Percentiles rank a stretch among this genome's conserved stretches.
Evolutionary conservation across 2,888 invertebrate species (phyloP).

Genomic region (Chromoteleia sp.): DNA sequence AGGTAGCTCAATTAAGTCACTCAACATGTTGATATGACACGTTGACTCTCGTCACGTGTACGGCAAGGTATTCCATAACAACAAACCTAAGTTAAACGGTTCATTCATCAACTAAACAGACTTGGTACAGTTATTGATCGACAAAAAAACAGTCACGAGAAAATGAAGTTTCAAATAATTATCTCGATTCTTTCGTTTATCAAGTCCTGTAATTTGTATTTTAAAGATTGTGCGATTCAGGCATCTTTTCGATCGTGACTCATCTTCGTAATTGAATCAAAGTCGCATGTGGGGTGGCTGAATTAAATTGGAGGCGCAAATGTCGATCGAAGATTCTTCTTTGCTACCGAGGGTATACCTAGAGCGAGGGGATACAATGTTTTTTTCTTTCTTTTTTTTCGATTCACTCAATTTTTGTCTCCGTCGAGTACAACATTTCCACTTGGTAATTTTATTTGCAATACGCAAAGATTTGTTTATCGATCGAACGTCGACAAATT

Average conservation of each 20-base stretch:
- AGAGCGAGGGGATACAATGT: slow-evolving; percentile 57
- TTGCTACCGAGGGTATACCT: slow-evolving; percentile 74
- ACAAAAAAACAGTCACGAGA: not conserved
- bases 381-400: slow-evolving; percentile 48
- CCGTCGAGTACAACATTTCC: slow-evolving; percentile 39
- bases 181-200: slow-evolving; percentile 26
- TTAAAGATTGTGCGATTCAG: slow-evolving; percentile 59
- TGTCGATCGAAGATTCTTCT: slow-evolving; percentile 82
- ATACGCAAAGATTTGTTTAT: slow-evolving; percentile 50
- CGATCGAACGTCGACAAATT: slow-evolving; percentile 3
- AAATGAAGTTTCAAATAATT: slow-evolving; percentile 16
- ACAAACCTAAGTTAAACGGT: slow-evolving; percentile 28
- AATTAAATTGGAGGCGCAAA: slow-evolving; percentile 83
- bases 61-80: slow-evolving; percentile 8
- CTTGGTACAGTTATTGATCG: not conserved
- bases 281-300: slow-evolving; percentile 80
- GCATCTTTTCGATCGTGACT: slow-evolving; percentile 78
- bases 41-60: slow-evolving; percentile 57
- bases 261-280: slow-evolving; percentile 81
- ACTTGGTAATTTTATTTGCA: slow-evolving; percentile 49
- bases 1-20: slow-evolving; percentile 60
- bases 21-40: slow-evolving; percentile 61
- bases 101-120: slow-evolving; percentile 14
- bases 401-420: slow-evolving; percentile 46
- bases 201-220: slow-evolving; percentile 43